Evolutionary conservation across 2,113 vertebrate species (phyloP).

Genomic region (Strix uralensis): DNA sequence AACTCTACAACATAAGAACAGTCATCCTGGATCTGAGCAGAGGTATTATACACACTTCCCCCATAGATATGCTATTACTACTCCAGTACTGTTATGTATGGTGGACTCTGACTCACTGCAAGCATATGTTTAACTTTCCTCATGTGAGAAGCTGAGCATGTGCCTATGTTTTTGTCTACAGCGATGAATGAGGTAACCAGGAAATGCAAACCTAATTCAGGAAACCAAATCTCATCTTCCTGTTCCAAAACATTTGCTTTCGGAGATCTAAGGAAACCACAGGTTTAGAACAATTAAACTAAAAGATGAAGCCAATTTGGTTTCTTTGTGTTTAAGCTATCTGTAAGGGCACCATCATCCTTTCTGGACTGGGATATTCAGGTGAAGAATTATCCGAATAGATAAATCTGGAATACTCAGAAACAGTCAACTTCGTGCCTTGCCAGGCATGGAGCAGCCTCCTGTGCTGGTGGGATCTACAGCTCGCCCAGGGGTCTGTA

Average conservation of each 20-base stretch:
- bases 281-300: not conserved
- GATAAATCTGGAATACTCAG: not conserved
- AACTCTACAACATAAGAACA: constrained; percentile 30
- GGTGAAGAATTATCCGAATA: not conserved
- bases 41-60: constrained; percentile 39
- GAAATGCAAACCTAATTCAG: constrained; percentile 34
- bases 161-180: constrained; percentile 32
- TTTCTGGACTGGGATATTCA: not conserved
- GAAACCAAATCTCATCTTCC: not conserved
- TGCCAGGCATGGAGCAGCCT: not conserved
- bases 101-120: constrained; percentile 39
- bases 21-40: constrained; percentile 46
- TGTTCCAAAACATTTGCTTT: not conserved
- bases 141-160: constrained; percentile 7
- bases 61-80: constrained; percentile 24
- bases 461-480: not conserved
- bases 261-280: not conserved
- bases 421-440: not conserved
- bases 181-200: not conserved
- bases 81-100: not conserved
- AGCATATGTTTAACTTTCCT: constrained; percentile 35
- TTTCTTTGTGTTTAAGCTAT: not conserved
- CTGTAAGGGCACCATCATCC: not conserved
- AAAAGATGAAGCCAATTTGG: not conserved
- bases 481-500: not conserved